These are phyloP conservation scores for Antechinus stuartii DNA, from an alignment of 2,113 vertebrate genomes.

Conservation along the genomic window DNA sequence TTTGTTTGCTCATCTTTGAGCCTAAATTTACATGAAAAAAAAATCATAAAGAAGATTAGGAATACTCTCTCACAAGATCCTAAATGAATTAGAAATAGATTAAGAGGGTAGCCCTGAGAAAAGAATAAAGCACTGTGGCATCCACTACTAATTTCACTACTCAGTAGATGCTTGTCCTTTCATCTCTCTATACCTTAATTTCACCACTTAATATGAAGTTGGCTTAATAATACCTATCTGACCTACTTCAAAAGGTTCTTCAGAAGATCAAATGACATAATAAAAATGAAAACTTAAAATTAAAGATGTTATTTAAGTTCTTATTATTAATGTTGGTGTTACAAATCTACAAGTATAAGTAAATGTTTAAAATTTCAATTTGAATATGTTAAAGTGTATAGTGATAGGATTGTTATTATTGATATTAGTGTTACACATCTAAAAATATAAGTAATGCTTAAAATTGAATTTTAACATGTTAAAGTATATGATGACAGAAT, in stretches of 20 bases:
- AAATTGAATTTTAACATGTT: slow-evolving; percentile 1
- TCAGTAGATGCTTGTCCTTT: not conserved
- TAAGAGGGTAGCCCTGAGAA: too few relatives aligned
- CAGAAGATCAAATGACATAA: slow-evolving; percentile 11
- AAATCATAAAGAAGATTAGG: not conserved
- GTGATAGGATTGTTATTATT: not conserved
- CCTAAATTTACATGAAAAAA: not conserved
- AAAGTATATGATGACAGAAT: not conserved
- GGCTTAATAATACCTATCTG: not conserved
- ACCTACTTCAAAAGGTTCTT: not conserved
- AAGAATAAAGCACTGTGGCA: not conserved
- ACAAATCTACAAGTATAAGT: not conserved
- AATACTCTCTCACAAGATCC: not conserved
- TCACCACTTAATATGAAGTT: not conserved
- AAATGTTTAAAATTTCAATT: not conserved
- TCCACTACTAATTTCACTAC: not conserved
- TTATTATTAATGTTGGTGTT: not conserved
- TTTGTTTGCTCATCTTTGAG: not conserved
- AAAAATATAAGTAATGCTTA: not conserved
- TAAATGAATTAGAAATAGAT: too few relatives aligned
- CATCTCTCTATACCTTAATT: not conserved
- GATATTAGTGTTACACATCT: not conserved
- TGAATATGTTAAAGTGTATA: not conserved
- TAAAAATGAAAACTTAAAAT: not conserved
- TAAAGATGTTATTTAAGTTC: not conserved